These are phyloP conservation scores for Solenopsis invicta DNA, from an alignment of 1,140 invertebrate genomes.

Conservation along the genomic window DNA sequence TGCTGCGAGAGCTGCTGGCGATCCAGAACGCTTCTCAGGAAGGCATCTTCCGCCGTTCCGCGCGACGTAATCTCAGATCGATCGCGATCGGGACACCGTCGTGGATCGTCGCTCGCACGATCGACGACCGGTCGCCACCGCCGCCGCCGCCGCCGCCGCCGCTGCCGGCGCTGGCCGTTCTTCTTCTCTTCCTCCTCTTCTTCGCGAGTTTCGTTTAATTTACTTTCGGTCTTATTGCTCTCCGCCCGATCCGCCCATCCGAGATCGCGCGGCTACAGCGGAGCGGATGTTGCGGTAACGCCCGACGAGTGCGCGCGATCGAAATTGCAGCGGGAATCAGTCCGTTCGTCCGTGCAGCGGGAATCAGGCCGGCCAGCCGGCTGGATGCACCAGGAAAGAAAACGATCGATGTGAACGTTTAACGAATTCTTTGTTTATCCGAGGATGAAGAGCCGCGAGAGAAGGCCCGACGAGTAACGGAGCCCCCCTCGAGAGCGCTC, in stretches of 20 bases:
- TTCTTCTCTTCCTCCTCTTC: not conserved
- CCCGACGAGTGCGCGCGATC: not conserved
- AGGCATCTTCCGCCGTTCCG: conserved; percentile 44
- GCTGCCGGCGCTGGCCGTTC: not conserved
- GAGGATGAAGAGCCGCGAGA: conserved; percentile 6
- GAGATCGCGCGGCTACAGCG: conserved; percentile 10
- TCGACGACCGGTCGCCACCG: no score
- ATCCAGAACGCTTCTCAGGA: conserved; percentile 26
- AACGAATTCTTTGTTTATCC: conserved; percentile 43
- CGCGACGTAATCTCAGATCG: conserved; percentile 43
- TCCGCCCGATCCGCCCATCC: not conserved
- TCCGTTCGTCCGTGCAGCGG: not conserved
- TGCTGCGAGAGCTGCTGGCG: not conserved
- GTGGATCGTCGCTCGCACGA: conserved; percentile 48
- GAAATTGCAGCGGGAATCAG: not conserved
- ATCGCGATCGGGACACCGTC: conserved; percentile 44
- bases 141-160: no score
- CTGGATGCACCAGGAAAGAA: not conserved
- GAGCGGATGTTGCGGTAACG: conserved; percentile 28
- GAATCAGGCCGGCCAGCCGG: not conserved
- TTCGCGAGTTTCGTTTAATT: conserved; percentile 33
- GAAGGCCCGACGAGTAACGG: conserved; percentile 1
- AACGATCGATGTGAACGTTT: conserved; percentile 19
- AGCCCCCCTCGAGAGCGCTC: no score
- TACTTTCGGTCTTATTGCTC: conserved; percentile 15